Base-by-base conservation (phyloP, 2,797 vertebrate genomes). In the Cynopterus sphinx region DNA sequence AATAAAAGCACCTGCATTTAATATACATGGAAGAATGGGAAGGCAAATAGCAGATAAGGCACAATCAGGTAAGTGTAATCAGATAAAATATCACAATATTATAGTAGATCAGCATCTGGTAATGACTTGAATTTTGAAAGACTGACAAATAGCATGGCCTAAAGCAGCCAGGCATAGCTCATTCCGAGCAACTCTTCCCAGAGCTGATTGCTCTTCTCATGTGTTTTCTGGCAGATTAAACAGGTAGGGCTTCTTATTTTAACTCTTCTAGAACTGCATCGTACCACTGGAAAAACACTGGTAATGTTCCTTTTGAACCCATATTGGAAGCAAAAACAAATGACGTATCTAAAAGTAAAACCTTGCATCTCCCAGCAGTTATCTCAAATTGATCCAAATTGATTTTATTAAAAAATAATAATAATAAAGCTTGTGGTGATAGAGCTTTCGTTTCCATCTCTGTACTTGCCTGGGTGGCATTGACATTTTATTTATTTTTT, bases 51-150 rank as follows among this genome's bases (percentile, higher is more conserved):
- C 98, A 99, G 98, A 98, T 98, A 99, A 98, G 97, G 98, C 98
- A 98, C 99, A 99, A 99, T 99, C 99, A 99, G 98, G 98, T 98
- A 98, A 98, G 98, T 98, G 98, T 99, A 99, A 99, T 99, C 99
- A 98, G 99, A 99, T 99, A 98, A 99, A 99, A 99, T 99, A 99
- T 99, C 98, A 98, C 98, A 99, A 99, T 99, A 99, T 99, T 99
- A 99, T 98, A 99, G 99, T 98, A 99, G 99, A 99, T 99, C 98
- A 98, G 96, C 98, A 98, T 98, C 98, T 99, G 98, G 97, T 98
- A 97, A 98, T 98, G 98, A 98, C 98, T 98, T 99, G 98, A 98
- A 98, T 98, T 99, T 98, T 98, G 98, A 98, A 98, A 97, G 97
- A 98, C 98, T 98, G 98, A 98, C 98, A 98, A 99, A 98, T 98